phyloP scores from a whole-genome alignment of 1,140 invertebrate species.

The Diabrotica undecimpunctata region DNA sequence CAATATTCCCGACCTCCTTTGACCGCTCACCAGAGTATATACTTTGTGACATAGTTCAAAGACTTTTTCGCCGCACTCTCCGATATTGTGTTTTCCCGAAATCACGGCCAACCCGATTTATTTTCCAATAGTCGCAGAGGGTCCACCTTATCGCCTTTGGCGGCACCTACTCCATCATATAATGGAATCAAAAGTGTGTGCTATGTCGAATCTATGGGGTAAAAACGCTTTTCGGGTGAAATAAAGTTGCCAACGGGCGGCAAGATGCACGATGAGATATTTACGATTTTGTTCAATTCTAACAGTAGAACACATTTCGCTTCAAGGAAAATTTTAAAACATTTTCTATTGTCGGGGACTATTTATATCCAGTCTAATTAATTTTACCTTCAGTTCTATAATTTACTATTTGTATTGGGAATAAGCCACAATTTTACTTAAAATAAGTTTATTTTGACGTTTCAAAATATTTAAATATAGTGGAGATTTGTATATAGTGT shows the following conservation, averaged over 20 bases:
- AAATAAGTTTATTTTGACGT: too few relatives aligned
- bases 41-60: conserved; percentile 18
- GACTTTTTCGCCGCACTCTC: conserved; percentile 19
- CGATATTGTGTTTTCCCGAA: conserved; percentile 17
- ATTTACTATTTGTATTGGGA: too few relatives aligned
- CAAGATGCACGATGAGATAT: background rate
- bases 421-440: too few relatives aligned
- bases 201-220: background rate
- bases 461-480: too few relatives aligned
- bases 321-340: too few relatives aligned
- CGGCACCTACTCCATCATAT: background rate
- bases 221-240: background rate
- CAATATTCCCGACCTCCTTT: conserved; percentile 34
- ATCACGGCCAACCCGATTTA: conserved; percentile 7
- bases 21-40: conserved; percentile 23
- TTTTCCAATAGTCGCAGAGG: conserved; percentile 13
- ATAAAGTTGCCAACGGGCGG: background rate
- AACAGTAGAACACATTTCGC: too few relatives aligned
- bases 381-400: too few relatives aligned
- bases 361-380: too few relatives aligned
- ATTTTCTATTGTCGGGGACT: too few relatives aligned
- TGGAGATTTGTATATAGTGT: too few relatives aligned
- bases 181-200: conserved; percentile 10
- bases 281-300: background rate
- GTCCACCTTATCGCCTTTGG: conserved; percentile 15